A percentile compares a stretch with the other conserved stretches of the same genome.
These are phyloP conservation scores for Chionomys nivalis DNA, from an alignment of 2,113 vertebrate species.

Conservation along the genomic window DNA sequence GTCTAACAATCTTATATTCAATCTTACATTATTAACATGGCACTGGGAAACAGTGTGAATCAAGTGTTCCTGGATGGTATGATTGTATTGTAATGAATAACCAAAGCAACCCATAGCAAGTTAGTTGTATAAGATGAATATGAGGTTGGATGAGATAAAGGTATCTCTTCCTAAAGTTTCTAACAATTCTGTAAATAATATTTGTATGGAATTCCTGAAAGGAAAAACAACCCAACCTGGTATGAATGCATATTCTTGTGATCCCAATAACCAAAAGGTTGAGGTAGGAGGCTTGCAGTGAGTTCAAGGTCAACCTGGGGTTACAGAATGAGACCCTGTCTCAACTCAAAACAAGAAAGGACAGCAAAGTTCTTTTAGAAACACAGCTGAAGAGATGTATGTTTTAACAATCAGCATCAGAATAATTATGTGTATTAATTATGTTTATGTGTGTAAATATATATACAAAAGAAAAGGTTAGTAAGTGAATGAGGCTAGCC, in stretches of 20 bases:
- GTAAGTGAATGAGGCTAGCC: background rate
- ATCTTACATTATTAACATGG: background rate
- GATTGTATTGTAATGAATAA: background rate
- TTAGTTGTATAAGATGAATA: background rate
- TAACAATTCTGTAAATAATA: background rate
- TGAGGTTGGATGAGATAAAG: background rate
- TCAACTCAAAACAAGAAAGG: background rate
- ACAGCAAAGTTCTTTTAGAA: background rate
- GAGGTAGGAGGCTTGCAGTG: background rate
- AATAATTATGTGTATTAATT: background rate
- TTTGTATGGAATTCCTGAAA: background rate
- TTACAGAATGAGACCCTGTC: background rate
- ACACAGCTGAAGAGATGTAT: background rate
- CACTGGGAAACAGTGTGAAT: background rate
- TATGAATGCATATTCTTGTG: background rate
- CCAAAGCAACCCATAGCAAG: background rate
- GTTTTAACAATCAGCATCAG: background rate
- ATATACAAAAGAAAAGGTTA: background rate
- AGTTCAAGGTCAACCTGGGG: background rate
- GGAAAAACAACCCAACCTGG: background rate
- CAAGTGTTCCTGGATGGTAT: background rate
- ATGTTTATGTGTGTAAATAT: background rate
- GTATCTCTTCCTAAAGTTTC: background rate
- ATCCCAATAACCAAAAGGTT: background rate
- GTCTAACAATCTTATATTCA: background rate